These are phyloP conservation scores for Vipera ursinii DNA, from an alignment of 2,797 vertebrate species.

Conservation along the genomic window DNA sequence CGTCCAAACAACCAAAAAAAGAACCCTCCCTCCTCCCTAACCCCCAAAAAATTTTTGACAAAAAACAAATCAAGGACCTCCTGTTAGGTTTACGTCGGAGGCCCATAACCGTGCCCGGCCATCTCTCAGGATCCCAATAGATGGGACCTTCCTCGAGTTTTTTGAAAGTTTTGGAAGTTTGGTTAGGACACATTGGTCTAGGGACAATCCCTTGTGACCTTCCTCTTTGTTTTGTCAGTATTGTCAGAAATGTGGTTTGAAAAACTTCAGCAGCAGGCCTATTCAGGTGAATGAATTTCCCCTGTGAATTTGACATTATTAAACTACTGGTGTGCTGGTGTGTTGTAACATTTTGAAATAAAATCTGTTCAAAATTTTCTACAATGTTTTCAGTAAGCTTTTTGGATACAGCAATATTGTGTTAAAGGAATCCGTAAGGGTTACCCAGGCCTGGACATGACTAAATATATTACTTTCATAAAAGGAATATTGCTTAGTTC, in stretches of 20 bases:
- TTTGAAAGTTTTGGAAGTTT: not conserved
- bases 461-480: conserved; percentile 47
- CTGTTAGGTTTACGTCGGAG: too few species aligned
- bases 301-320: conserved; percentile 24
- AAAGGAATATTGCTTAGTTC: conserved; percentile 54
- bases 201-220: not conserved
- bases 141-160: too few species aligned
- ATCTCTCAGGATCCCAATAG: too few species aligned
- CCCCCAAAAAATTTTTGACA: too few species aligned
- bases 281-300: conserved; percentile 10
- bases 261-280: not conserved
- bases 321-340: not conserved
- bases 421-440: conserved; percentile 37
- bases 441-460: conserved; percentile 28
- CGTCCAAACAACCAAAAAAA: too few species aligned
- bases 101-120: too few species aligned
- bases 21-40: too few species aligned
- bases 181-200: accelerated
- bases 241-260: accelerated
- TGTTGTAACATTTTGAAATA: conserved; percentile 23
- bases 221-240: not conserved
- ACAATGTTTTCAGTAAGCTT: not conserved
- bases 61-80: too few species aligned
- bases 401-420: conserved; percentile 7
- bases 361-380: conserved; percentile 39